A percentile compares a stretch with the other conserved stretches of the same genome.
Evolutionary conservation across 2,113 vertebrate species (phyloP).

Genomic region (Daboia siamensis): DNA sequence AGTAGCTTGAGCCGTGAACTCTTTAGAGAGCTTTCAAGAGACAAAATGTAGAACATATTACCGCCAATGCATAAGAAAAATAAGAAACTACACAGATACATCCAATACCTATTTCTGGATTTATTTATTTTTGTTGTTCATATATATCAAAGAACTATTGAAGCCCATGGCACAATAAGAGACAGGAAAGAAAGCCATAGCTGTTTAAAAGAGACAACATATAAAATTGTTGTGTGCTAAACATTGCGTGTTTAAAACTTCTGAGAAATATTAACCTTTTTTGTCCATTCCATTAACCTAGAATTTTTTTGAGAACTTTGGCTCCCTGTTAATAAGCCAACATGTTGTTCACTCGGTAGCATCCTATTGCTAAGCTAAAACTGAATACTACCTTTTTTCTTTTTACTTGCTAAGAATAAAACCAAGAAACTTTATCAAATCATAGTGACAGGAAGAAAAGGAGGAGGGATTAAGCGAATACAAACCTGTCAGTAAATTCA

Average conservation of each 20-base stretch:
- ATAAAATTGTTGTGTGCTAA: neutral
- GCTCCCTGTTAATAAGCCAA: neutral
- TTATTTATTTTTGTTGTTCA: constrained; percentile 34
- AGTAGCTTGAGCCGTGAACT: neutral
- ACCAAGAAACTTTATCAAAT: neutral
- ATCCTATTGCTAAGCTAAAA: neutral
- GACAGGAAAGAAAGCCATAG: constrained; percentile 33
- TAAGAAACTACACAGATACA: neutral
- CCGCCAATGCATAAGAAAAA: neutral
- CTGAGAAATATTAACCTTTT: neutral
- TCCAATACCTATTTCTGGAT: constrained; percentile 17
- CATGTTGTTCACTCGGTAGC: neutral
- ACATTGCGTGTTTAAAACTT: neutral
- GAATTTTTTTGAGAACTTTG: neutral
- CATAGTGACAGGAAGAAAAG: neutral
- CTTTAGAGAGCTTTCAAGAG: neutral
- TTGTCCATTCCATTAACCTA: neutral
- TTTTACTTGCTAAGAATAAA: neutral
- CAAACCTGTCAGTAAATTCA: neutral
- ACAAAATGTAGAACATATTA: neutral
- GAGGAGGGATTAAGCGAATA: neutral
- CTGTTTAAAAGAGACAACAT: constrained; percentile 16
- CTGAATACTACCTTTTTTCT: neutral
- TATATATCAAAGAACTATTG: constrained; percentile 40
- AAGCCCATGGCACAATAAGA: constrained; percentile 17